Conservation (phyloP, 37 sponge, comb jelly and placozoan species). For the Lycopodina hypogea region DNA sequence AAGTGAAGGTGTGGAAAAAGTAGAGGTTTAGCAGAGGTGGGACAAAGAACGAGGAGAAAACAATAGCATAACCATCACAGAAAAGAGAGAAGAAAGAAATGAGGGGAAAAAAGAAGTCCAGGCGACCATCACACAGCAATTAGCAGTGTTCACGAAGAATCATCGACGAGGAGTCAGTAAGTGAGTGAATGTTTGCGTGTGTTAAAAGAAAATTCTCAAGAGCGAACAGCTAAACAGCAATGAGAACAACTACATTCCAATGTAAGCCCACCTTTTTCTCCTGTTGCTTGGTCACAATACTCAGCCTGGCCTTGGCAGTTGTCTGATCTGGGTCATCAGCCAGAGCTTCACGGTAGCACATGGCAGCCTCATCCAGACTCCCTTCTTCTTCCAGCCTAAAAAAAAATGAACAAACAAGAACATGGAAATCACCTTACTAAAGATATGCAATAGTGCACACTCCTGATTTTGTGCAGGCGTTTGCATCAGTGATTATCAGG, state of each 20-base stretch:
- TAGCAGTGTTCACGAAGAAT: background rate
- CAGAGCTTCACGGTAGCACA: slow-evolving; percentile 53
- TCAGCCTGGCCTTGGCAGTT: slow-evolving; percentile 38
- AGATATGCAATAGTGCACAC: background rate
- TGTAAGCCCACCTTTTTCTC: slow-evolving; percentile 49
- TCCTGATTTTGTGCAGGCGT: too few species aligned
- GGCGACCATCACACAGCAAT: background rate
- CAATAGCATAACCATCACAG: too few species aligned
- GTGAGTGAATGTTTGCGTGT: background rate
- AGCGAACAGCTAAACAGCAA: background rate
- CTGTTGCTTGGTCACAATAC: slow-evolving; percentile 7
- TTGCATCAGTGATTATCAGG: too few species aligned
- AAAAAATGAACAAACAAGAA: background rate
- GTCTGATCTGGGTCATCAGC: slow-evolving; percentile 40
- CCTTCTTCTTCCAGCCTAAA: slow-evolving; percentile 58
- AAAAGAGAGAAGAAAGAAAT: background rate
- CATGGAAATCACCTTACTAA: background rate
- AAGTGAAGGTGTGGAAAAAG: background rate
- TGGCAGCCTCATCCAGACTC: slow-evolving; percentile 29
- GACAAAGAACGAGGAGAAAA: too few species aligned
- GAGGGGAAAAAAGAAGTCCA: background rate
- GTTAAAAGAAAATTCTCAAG: background rate
- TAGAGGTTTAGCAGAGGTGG: too few species aligned
- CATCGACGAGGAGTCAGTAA: background rate
- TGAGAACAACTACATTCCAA: background rate